phyloP scores from a whole-genome alignment of 1,140 invertebrate species.

The Leptinotarsa undecemlineata region DNA sequence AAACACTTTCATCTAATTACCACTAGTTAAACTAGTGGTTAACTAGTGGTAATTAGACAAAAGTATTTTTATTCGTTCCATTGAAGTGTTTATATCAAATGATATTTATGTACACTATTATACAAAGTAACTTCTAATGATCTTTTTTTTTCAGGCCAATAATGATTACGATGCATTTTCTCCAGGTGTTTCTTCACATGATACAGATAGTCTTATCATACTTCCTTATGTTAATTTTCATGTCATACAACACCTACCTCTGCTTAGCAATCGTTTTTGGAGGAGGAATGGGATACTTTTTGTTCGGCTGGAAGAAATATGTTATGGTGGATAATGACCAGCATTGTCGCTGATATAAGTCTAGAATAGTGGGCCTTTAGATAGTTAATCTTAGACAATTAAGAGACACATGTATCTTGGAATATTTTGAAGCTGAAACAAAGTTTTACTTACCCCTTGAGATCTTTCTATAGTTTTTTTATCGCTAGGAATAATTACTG shows the following conservation, averaged over 20 bases:
- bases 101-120: not conserved
- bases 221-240: constrained; percentile 96
- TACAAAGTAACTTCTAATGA: not conserved
- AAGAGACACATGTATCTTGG: not conserved
- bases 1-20: too few relatives aligned
- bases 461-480: too few relatives aligned
- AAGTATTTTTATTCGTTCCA: too few relatives aligned
- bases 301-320: constrained; percentile 91
- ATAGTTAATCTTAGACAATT: constrained; percentile 13
- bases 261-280: constrained; percentile 87
- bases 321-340: constrained; percentile 91
- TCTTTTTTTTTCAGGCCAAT: constrained; percentile 65
- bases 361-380: not conserved
- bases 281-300: constrained; percentile 88
- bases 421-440: too few relatives aligned
- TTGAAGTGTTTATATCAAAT: too few relatives aligned
- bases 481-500: too few relatives aligned
- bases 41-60: too few relatives aligned
- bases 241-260: constrained; percentile 97
- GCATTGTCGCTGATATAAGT: constrained; percentile 79
- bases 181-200: constrained; percentile 87
- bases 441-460: too few relatives aligned
- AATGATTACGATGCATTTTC: constrained; percentile 79
- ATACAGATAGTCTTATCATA: constrained; percentile 89
- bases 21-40: too few relatives aligned